Percentiles rank a stretch among this genome's conserved stretches.
Conservation (phyloP, 2,888 invertebrate genomes). For the Noctuana brunneofusca region DNA sequence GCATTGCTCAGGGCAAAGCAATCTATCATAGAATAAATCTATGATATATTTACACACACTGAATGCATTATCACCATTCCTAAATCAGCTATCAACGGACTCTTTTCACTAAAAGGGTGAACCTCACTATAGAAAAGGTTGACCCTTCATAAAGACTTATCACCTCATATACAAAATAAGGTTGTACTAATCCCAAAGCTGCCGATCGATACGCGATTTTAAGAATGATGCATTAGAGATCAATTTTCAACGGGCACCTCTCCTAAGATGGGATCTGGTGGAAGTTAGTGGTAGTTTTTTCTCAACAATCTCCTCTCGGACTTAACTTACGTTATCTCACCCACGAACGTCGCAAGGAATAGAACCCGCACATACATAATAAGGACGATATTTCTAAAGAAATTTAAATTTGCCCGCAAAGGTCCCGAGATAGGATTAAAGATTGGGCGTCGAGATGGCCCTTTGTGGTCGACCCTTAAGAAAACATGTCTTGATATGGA, state of each 20-base stretch:
- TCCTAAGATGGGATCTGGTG: constrained; percentile 71
- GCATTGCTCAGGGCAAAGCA: constrained; percentile 51
- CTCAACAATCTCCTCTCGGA: constrained; percentile 82
- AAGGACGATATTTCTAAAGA: constrained; percentile 83
- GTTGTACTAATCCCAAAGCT: constrained; percentile 72
- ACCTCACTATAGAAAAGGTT: constrained; percentile 81
- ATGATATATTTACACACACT: constrained; percentile 81
- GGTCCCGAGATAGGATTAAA: constrained; percentile 83
- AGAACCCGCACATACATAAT: constrained; percentile 82
- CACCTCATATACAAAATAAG: constrained; percentile 83
- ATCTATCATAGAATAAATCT: constrained; percentile 79
- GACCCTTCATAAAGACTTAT: constrained; percentile 84
- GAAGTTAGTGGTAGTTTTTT: constrained; percentile 81
- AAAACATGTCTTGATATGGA: constrained; percentile 83
- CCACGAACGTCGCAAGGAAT: constrained; percentile 79
- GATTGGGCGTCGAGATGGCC: constrained; percentile 81
- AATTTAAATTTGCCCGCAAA: constrained; percentile 83
- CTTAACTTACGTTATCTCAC: constrained; percentile 82
- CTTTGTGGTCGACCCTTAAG: constrained; percentile 82
- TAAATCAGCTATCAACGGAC: constrained; percentile 83
- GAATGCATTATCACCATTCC: constrained; percentile 80
- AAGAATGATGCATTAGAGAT: constrained; percentile 53
- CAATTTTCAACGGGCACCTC: constrained; percentile 55
- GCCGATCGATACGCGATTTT: constrained; percentile 55
- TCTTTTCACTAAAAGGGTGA: constrained; percentile 84